phyloP scores from a whole-genome alignment of 2,888 invertebrate genomes.

The Nowickia ferox region DNA sequence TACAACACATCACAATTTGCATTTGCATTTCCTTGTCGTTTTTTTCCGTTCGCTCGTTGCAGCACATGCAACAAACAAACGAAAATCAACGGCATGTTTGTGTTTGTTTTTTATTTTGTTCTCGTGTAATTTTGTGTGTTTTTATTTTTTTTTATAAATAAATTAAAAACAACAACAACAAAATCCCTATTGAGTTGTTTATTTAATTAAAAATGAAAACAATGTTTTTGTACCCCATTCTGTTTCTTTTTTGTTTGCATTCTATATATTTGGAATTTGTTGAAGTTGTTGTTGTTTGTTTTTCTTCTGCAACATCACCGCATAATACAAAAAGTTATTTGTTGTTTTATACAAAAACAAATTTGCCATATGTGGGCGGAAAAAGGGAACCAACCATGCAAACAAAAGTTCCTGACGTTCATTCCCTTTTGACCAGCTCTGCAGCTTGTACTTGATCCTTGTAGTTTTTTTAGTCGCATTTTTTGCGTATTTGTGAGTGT shows the following conservation, averaged over 20 bases:
- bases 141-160: constrained; percentile 42
- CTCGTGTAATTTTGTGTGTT: constrained; percentile 30
- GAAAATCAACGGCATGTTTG: constrained; percentile 36
- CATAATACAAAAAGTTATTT: constrained; percentile 57
- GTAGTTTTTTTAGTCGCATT: constrained; percentile 17
- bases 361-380: constrained; percentile 15
- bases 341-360: constrained; percentile 50
- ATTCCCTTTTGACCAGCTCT: constrained; percentile 31
- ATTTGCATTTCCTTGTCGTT: constrained; percentile 10
- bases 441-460: neutral
- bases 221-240: constrained; percentile 57
- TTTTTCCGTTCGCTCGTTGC: constrained; percentile 21
- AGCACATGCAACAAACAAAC: constrained; percentile 45
- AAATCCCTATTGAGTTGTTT: constrained; percentile 72
- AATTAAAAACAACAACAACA: constrained; percentile 28
- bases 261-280: constrained; percentile 9
- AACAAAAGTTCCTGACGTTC: constrained; percentile 19
- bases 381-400: neutral
- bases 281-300: constrained; percentile 25
- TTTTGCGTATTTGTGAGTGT: constrained; percentile 16
- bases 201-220: constrained; percentile 75
- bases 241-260: neutral
- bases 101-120: constrained; percentile 2
- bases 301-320: constrained; percentile 45
- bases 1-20: constrained; percentile 46